Base-by-base conservation (phyloP, 2,113 vertebrate genomes). In the Bos indicus region DNA sequence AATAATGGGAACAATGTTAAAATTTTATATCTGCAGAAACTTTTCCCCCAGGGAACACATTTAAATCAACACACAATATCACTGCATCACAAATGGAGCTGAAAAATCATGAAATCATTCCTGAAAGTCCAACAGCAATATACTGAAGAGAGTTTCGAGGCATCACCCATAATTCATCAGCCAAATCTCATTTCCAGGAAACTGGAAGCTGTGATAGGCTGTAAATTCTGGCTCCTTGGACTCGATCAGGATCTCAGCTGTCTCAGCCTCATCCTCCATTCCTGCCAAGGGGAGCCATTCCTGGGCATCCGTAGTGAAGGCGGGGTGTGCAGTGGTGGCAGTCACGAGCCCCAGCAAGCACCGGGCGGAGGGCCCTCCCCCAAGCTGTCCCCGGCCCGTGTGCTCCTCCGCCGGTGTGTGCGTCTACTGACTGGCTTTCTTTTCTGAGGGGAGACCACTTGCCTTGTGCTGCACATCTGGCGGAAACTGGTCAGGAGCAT, bases 401-500 rank as follows among this genome's bases (percentile, higher is more conserved):
- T 0, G 0, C 9, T 77, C 54, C 88, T 96, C 51, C 11, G 26
- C 54, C 88, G 3, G 4, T 0, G 1, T 0, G 17, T 28, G 43
- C 57, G 46, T 88, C 98, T 98, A 98, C 85, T 1, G 10, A 91
- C 26, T 88, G 59, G 54, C 84, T 97, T 98, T 78, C 93, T 97
- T 98, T 95, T 98, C 91, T 0, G 54, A 97, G 40, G 95, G 94
- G 51, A 97, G 93, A 96, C 81, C 98, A 96, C 98, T 95, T 78
- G 98, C 97, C 98, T 98, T 97, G 97, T 96, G 98, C 97, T 97
- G 98, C 96, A 97, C 99, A 98, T 99, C 99, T 99, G 99, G 99
- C 82, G 98, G 99, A 99, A 99, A 95, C 98, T 98, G 98, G 98
- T 98, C 98, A 51, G 98, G 98, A 98, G 98, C 98, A 98, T 97